phyloP scores from a whole-genome alignment of 2,797 vertebrate species.

The Poeciliopsis gracilis region DNA sequence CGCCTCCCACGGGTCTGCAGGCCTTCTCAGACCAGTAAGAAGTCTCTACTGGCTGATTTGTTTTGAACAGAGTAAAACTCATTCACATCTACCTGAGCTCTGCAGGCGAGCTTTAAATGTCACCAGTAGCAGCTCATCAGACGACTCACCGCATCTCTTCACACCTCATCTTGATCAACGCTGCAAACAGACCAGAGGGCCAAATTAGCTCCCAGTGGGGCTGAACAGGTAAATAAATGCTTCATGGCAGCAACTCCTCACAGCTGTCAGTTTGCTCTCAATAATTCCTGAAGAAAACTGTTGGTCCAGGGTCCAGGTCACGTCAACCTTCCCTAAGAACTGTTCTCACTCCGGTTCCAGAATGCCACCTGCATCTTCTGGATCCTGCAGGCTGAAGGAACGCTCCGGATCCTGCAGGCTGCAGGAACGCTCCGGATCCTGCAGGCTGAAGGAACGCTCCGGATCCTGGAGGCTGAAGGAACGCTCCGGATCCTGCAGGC shows the following conservation, averaged over 20 bases:
- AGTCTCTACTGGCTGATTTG: slow-evolving; percentile 18
- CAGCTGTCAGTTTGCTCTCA: neutral
- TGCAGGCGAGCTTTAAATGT: slow-evolving; percentile 5
- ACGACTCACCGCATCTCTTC: slow-evolving; percentile 50
- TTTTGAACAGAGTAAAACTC: slow-evolving; percentile 2
- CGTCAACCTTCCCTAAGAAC: neutral
- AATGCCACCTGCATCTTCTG: neutral
- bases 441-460: no score
- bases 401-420: no score
- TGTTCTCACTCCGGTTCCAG: slow-evolving; percentile 3
- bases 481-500: no score
- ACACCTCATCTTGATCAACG: slow-evolving; percentile 45
- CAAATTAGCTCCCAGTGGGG: slow-evolving; percentile 38
- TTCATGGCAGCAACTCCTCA: slow-evolving; percentile 11
- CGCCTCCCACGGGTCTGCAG: slow-evolving; percentile 66
- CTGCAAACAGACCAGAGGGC: neutral
- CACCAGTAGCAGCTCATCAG: slow-evolving; percentile 3
- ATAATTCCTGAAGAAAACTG: neutral
- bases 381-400: no score
- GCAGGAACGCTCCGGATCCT: no score
- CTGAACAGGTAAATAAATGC: slow-evolving; percentile 14
- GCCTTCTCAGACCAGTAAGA: slow-evolving; percentile 54
- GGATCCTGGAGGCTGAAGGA: no score
- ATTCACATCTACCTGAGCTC: neutral
- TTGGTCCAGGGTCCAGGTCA: neutral